Conservation (phyloP, 2,888 invertebrate genomes). For the Cephalotes varians region DNA sequence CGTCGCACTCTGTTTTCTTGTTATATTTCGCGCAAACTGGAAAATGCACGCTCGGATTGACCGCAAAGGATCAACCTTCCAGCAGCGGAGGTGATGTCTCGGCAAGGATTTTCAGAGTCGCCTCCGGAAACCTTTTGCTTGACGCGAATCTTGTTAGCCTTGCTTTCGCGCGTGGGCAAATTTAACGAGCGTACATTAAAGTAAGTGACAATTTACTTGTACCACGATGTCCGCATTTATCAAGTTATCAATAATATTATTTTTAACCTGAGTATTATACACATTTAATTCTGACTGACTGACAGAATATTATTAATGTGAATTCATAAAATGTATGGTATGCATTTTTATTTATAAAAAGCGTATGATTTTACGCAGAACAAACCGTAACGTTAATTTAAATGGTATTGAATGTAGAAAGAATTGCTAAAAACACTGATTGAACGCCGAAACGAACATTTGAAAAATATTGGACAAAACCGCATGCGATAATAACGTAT, state of each 20-base stretch:
- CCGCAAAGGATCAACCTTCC: slow-evolving; percentile 48
- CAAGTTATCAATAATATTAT: not conserved
- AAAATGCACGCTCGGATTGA: slow-evolving; percentile 42
- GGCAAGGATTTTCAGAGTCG: slow-evolving; percentile 41
- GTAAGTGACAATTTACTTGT: not conserved
- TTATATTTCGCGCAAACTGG: slow-evolving; percentile 35
- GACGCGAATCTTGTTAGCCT: slow-evolving; percentile 43
- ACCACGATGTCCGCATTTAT: not conserved
- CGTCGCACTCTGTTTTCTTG: slow-evolving; percentile 26
- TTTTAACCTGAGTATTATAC: not conserved
- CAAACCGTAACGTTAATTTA: slow-evolving; percentile 25
- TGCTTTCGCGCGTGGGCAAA: slow-evolving; percentile 32
- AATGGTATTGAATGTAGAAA: slow-evolving; percentile 13
- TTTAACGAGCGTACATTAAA: slow-evolving; percentile 19
- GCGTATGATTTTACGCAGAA: not conserved
- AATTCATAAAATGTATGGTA: not conserved
- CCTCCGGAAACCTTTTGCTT: not conserved
- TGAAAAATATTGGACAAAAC: slow-evolving; percentile 16
- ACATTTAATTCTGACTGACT: not conserved
- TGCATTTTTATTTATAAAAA: not conserved
- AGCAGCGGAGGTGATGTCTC: slow-evolving; percentile 23
- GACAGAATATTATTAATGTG: not conserved
- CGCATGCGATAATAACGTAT: slow-evolving; percentile 24
- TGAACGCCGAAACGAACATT: not conserved
- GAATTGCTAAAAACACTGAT: slow-evolving; percentile 29